A percentile compares a stretch with the other conserved stretches of the same genome.
Conservation (phyloP, 2,113 vertebrate species). For the Aegithalos caudatus region DNA sequence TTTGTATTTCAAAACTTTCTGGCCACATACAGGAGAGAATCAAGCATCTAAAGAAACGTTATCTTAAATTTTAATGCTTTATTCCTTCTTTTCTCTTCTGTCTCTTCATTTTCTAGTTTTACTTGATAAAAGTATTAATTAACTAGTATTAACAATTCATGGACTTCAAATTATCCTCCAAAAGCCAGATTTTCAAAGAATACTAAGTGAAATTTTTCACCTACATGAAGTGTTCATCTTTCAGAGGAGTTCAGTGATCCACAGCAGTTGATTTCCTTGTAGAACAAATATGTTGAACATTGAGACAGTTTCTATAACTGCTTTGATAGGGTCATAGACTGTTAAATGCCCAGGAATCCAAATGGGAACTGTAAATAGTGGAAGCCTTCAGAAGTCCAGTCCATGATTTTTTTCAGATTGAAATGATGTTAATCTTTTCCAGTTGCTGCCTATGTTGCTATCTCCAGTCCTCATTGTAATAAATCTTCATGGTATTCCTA, state of each 20-base stretch:
- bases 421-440: background rate
- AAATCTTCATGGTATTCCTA: background rate
- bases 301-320: background rate
- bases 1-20: background rate
- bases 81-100: too few relatives aligned
- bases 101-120: background rate
- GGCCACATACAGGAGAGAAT: background rate
- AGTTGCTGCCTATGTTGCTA: background rate
- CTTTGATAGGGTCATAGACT: background rate
- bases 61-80: background rate
- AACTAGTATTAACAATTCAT: background rate
- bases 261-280: background rate
- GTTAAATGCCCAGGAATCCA: background rate
- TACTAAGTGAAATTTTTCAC: background rate
- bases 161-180: background rate
- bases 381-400: background rate
- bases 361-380: background rate
- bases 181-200: background rate
- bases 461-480: background rate
- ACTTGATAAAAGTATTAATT: background rate
- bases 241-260: background rate
- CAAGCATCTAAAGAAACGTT: background rate
- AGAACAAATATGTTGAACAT: background rate
- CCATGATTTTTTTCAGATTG: background rate
- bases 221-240: background rate